A percentile compares a stretch with the other conserved stretches of the same genome.
These are phyloP conservation scores for Eleginops maclovinus DNA, from an alignment of 2,113 vertebrate species.

Conservation along the genomic window DNA sequence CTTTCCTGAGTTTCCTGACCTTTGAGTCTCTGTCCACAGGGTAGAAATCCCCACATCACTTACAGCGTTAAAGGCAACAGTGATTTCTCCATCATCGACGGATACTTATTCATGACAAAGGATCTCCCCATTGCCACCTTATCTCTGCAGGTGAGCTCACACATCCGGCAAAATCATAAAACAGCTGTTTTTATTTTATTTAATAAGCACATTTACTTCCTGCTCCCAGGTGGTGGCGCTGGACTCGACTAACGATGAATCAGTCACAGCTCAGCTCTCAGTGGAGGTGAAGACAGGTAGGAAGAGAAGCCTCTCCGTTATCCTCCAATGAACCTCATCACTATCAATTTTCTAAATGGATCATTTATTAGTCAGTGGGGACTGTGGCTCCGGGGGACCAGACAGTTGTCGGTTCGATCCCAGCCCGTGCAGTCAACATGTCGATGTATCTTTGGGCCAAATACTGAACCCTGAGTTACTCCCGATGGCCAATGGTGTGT, in stretches of 20 bases:
- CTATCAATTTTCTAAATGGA: no score
- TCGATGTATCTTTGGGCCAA: no score
- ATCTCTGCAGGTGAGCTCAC: slow-evolving; percentile 67
- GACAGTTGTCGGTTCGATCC: no score
- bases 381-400: no score
- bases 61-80: slow-evolving; percentile 79
- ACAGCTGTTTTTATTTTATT: neutral
- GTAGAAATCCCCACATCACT: slow-evolving; percentile 83
- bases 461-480: no score
- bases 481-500: no score
- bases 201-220: neutral
- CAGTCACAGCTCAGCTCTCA: slow-evolving; percentile 38
- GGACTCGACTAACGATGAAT: slow-evolving; percentile 66
- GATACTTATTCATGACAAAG: slow-evolving; percentile 79
- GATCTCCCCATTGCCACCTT: slow-evolving; percentile 28
- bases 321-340: neutral
- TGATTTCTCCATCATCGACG: slow-evolving; percentile 73
- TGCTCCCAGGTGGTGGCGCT: slow-evolving; percentile 69
- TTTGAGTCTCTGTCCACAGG: slow-evolving; percentile 70
- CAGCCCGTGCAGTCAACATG: no score
- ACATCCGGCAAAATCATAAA: neutral
- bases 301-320: neutral
- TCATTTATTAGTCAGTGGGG: no score
- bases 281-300: slow-evolving; percentile 78
- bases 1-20: neutral